Evolutionary conservation across 2,797 vertebrate species (phyloP), one percentile per base, ranked within the genome.

Genomic region (Kryptolebias ocellatus): DNA sequence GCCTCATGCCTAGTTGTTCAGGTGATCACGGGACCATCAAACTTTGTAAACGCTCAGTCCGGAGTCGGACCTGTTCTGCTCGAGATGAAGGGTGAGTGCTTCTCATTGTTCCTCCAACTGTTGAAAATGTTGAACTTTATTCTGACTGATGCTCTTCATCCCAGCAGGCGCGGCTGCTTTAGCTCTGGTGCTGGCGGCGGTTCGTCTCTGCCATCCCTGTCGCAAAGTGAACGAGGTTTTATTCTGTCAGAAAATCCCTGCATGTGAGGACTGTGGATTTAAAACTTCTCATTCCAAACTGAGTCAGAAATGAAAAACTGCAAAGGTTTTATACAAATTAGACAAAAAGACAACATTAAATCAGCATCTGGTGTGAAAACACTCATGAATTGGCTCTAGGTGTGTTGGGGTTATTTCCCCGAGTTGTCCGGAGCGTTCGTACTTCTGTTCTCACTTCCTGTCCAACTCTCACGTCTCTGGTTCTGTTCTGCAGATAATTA

Each of bases 61-160:
- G 47, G 27, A 54, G 52, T 42, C 74, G n/a, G 17, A 14, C n/a
- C 31, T 6, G 29, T 0, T 11, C 49, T n/a, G 14, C 49, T 59
- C 66, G 67, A 17, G 49, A 93, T 93, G 92, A 86, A 53, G 10
- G 80, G 92, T 94, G 63, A 91, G 90, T 64, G 27, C 7, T 5
- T 2, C 0, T 17, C 6, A 53, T 73, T 28, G 4, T 8, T n/a
- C 7, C 11, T 60, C 1, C 1, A 2, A 8, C 2, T 24, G 0
- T n/a, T 4, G 17, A 42, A 20, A 17, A 28, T 24, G 27, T 11
- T 8, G 0, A 56, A 20, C 52, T 14, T 11, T 55, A 0, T 24
- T 16, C 4, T 31, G 39, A 56, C 6, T 10, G 5, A 53, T 55
- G 0, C 1, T 86, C 4, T 53, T 1, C 59, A 0, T 78, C 53